Percentiles rank a stretch among this genome's conserved stretches.
Conservation (phyloP, 2,113 vertebrate genomes). For the Nasalis larvatus region DNA sequence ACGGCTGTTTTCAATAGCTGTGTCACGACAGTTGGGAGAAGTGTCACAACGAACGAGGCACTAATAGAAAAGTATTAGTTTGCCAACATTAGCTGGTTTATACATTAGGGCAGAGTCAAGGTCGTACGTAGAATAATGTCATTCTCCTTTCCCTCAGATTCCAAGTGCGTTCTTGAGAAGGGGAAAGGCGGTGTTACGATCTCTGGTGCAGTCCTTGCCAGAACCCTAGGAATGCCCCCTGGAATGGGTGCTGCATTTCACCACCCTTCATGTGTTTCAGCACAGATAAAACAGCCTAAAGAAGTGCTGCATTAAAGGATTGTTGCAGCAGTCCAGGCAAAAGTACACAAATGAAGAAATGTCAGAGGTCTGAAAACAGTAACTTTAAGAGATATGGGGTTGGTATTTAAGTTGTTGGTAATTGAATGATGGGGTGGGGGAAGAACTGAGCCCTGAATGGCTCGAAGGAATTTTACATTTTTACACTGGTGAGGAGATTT, state of each 20-base stretch:
- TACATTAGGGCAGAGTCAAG: conserved; percentile 52
- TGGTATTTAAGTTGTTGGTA: not conserved
- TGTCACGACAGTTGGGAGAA: conserved; percentile 8
- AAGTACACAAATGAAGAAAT: not conserved
- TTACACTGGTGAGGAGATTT: not conserved
- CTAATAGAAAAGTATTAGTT: conserved; percentile 33
- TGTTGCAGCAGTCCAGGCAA: not conserved
- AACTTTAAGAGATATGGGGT: not conserved
- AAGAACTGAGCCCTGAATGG: not conserved
- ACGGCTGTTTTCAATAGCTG: conserved; percentile 41
- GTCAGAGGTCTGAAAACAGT: not conserved
- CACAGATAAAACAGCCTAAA: not conserved
- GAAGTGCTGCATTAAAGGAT: not conserved
- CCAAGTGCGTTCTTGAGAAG: not conserved
- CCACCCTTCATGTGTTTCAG: not conserved
- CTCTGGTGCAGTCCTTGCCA: not conserved
- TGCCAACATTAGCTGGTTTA: conserved; percentile 47
- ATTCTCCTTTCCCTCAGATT: not conserved
- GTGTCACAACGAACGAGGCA: conserved; percentile 31
- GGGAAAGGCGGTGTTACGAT: not conserved
- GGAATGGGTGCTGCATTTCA: not conserved
- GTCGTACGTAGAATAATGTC: conserved; percentile 22
- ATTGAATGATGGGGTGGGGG: not conserved
- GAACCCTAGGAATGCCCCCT: not conserved
- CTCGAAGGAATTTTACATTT: not conserved